Conservation (phyloP, 2,888 invertebrate genomes). For the Cryptophagus acutangulus region DNA sequence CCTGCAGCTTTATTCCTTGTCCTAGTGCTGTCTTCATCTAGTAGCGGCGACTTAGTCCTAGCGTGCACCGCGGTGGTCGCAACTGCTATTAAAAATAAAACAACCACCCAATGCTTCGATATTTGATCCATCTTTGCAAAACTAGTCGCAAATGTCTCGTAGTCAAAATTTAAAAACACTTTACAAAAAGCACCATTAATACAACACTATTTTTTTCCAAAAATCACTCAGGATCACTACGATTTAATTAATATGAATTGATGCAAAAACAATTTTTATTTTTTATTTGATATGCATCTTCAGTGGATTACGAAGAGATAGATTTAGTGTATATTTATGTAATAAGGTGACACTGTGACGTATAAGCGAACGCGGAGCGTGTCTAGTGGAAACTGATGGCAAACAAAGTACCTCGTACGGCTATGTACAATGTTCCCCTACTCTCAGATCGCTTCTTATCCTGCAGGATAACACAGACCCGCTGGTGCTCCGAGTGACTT, state of each 20-base stretch:
- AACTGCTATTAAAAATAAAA: constrained; percentile 15
- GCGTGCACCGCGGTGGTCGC: constrained; percentile 22
- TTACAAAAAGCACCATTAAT: constrained; percentile 17
- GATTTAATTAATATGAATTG: no score
- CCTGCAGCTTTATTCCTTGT: constrained; percentile 43
- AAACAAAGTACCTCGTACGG: constrained; percentile 33
- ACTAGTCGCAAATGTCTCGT: no score
- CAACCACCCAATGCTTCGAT: constrained; percentile 9
- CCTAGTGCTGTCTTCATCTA: constrained; percentile 37
- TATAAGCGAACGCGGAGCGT: constrained; percentile 26
- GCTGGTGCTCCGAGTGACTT: no score
- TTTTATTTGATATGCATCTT: constrained; percentile 28
- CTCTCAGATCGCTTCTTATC: constrained; percentile 33
- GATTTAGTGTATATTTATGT: no score
- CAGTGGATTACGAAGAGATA: constrained; percentile 23
- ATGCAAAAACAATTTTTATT: no score
- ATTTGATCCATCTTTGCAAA: no score
- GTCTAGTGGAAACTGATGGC: constrained; percentile 35
- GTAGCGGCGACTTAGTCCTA: constrained; percentile 39
- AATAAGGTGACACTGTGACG: constrained; percentile 19
- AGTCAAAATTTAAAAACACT: constrained; percentile 21
- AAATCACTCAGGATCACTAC: no score
- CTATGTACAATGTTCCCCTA: constrained; percentile 41
- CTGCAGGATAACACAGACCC: constrained; percentile 28
- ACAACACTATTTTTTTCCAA: constrained; percentile 7